phyloP scores from a whole-genome alignment of 2,797 vertebrate genomes.

The Sebastes steindachneri region DNA sequence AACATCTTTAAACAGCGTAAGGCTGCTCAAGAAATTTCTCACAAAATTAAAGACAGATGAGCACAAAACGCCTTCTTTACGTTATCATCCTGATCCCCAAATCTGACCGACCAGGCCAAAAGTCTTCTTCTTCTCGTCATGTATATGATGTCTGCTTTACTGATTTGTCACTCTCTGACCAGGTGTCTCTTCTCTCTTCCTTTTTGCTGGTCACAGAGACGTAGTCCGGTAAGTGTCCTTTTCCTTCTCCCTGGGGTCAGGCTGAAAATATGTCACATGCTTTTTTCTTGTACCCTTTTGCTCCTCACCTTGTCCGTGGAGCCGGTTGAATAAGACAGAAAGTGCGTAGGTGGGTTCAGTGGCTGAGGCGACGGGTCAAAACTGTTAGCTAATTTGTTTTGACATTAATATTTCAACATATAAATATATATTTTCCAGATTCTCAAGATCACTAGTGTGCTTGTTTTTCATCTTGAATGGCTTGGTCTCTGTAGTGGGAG shows the following conservation, averaged over 20 bases:
- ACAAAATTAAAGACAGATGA: neutral
- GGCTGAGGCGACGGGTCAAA: constrained; percentile 9
- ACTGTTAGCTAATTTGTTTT: neutral
- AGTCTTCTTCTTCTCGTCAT: constrained; percentile 19
- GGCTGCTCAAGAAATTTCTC: neutral
- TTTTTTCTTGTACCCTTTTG: constrained; percentile 32
- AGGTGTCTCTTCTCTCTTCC: constrained; percentile 99
- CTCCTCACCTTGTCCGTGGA: neutral
- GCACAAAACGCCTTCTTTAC: neutral
- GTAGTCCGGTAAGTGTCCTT: constrained; percentile 94
- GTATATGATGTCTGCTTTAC: constrained; percentile 80
- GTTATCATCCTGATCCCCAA: neutral
- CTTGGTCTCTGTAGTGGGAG: constrained; percentile 28
- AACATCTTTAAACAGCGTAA: neutral
- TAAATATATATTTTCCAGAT: neutral
- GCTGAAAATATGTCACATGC: constrained; percentile 5
- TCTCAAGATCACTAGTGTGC: neutral
- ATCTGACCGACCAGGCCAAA: constrained; percentile 7
- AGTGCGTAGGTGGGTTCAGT: neutral
- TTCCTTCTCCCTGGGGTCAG: constrained; percentile 38
- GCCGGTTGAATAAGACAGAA: constrained; percentile 5
- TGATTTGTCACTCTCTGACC: constrained; percentile 97
- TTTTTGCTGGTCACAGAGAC: constrained; percentile 99
- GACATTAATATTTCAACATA: neutral
- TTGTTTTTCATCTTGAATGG: constrained; percentile 34